phyloP scores from a whole-genome alignment of 2,797 vertebrate species.

The Sparidentex hasta region DNA sequence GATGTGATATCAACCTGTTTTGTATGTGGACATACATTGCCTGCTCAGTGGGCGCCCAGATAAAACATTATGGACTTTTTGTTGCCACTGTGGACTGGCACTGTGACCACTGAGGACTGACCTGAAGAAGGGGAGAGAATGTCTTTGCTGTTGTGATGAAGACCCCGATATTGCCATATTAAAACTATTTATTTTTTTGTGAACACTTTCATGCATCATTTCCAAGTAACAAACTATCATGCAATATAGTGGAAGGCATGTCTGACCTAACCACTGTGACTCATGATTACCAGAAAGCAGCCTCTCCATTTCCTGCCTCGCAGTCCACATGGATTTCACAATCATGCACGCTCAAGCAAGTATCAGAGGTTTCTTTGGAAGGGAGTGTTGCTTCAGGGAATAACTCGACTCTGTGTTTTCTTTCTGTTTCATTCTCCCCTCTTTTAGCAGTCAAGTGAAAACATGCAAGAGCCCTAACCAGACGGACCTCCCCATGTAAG shows the following conservation, averaged over 20 bases:
- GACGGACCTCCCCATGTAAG: slow-evolving; percentile 3
- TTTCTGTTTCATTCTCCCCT: background rate
- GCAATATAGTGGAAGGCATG: background rate
- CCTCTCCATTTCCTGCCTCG: slow-evolving; percentile 43
- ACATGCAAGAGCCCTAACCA: background rate
- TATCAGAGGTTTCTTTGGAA: background rate
- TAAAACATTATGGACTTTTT: no score
- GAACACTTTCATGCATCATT: no score
- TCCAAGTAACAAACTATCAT: background rate
- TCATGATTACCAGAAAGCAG: slow-evolving; percentile 63
- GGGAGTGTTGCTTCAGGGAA: slow-evolving; percentile 23
- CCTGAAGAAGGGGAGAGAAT: no score
- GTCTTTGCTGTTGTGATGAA: no score
- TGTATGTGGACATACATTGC: no score
- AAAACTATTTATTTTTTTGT: no score
- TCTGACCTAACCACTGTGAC: slow-evolving; percentile 42
- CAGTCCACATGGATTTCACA: slow-evolving; percentile 59
- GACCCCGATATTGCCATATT: no score
- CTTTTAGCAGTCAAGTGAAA: background rate
- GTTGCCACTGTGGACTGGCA: no score
- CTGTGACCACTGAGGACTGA: no score
- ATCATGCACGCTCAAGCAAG: background rate
- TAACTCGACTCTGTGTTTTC: background rate
- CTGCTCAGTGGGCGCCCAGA: no score
- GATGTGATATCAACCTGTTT: no score